Evolutionary conservation across 2,797 vertebrate species (phyloP), one percentile per base, ranked within the genome.

Genomic region (Petrocephalus sullivani): DNA sequence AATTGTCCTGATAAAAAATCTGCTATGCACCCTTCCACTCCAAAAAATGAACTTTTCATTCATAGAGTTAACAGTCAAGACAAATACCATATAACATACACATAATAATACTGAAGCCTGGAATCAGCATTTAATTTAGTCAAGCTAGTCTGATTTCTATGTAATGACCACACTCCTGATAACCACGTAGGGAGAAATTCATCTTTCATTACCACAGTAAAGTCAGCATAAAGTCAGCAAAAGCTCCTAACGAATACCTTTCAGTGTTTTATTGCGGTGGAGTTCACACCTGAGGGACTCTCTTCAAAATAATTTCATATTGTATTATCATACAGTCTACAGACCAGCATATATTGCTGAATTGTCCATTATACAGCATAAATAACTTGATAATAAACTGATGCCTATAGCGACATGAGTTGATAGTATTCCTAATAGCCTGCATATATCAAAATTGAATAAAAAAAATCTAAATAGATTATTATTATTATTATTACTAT

Each of bases 21-120:
- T 71, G 64, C 4, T 12, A 16, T 3, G 1, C 23, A 33, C 88
- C 56, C 86, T 90, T 54, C 92, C 89, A 85, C 75, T 71, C 54
- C 90, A 91, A 89, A 92, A 90, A 87, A 92, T 85, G 0, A 92
- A 0, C 84, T 89, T 91, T 86, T 88, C 82, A 12, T 46, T 16
- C 89, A 90, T 88, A 51, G 54, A 85, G 86, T 19, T 58, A 60
- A 4, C 67, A 2, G 9, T 61, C 33, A 75, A 86, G n/a, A 46
- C 60, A 85, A 87, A 89, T 64, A 89, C 87, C 3, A 23, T 21
- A 10, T 41, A 41, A 41, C 12, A 23, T 8, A 60, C 19, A 28
- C 28, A 28, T 28, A 28, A 28, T 28, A 28, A 28, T 28, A 28
- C 28, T 28, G 28, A 28, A 28, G 28, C 28, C 28, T 28, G 28